Percentiles rank a stretch among this genome's conserved stretches.
Conservation (phyloP, 2,888 invertebrate species). For the Brachyptera risi region DNA sequence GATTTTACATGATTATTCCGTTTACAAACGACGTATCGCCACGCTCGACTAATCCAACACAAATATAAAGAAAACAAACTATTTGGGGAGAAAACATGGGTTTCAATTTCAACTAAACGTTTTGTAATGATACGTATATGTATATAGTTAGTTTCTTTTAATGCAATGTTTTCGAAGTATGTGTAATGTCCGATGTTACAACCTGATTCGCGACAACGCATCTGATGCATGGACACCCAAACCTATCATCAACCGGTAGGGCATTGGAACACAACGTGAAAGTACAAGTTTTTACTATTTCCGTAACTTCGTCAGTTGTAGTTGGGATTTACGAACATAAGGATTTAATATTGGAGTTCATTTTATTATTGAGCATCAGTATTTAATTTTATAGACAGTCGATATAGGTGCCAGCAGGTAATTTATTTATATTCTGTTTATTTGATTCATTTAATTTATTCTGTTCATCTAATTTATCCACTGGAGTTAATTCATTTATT, state of each 20-base stretch:
- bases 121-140: not conserved
- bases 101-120: constrained; percentile 4
- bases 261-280: not conserved
- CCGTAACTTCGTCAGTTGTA: no score
- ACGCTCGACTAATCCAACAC: not conserved
- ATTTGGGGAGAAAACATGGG: not conserved
- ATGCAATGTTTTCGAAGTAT: not conserved
- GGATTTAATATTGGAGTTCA: no score
- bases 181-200: not conserved
- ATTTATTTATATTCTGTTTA: no score
- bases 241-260: not conserved
- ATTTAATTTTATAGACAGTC: no score
- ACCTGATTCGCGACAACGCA: constrained; percentile 12
- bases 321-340: no score
- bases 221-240: not conserved
- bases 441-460: no score
- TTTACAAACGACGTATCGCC: no score
- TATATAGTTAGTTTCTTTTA: not conserved
- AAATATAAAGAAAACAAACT: not conserved
- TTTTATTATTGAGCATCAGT: no score
- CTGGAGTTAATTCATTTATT: no score
- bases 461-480: no score
- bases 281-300: not conserved
- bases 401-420: no score
- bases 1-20: not conserved